Evolutionary conservation across 2,797 vertebrate genomes (phyloP).

Genomic region (Chloroceryle inda): DNA sequence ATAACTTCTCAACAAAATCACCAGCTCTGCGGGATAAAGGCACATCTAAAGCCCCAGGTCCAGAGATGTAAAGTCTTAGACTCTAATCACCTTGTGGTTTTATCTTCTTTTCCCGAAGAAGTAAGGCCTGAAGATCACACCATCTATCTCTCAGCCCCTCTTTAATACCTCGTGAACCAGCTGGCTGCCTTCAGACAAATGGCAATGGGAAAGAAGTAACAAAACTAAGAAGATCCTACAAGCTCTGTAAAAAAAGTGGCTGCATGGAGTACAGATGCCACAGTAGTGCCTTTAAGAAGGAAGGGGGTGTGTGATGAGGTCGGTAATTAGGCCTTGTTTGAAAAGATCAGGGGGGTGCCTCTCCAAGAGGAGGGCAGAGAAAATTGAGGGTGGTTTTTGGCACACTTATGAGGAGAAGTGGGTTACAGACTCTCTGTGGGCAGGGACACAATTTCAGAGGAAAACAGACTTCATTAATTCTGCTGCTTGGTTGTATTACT

Average conservation of each 20-base stretch:
- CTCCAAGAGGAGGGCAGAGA: background rate
- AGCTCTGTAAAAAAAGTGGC: background rate
- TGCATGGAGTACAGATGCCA: background rate
- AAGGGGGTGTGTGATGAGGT: background rate
- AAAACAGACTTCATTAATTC: conserved; percentile 2
- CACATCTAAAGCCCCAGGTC: background rate
- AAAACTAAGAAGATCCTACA: background rate
- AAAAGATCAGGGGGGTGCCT: background rate
- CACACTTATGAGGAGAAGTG: background rate
- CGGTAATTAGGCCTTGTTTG: background rate
- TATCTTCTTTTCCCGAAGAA: conserved; percentile 25
- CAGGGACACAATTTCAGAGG: background rate
- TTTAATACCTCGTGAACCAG: background rate
- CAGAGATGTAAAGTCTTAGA: background rate
- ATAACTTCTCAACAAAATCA: background rate
- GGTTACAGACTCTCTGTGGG: conserved; percentile 37
- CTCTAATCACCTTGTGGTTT: background rate
- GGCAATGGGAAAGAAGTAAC: background rate
- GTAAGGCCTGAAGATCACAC: background rate
- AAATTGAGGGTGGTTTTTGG: background rate
- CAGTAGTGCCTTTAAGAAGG: background rate
- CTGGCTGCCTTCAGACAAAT: conserved; percentile 9
- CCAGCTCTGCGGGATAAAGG: background rate
- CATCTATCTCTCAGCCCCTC: background rate
- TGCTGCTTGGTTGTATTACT: background rate